Percentiles rank a stretch among this genome's conserved stretches.
These are phyloP conservation scores for Aptenodytes patagonicus DNA, from an alignment of 2,113 vertebrate genomes.

Conservation along the genomic window DNA sequence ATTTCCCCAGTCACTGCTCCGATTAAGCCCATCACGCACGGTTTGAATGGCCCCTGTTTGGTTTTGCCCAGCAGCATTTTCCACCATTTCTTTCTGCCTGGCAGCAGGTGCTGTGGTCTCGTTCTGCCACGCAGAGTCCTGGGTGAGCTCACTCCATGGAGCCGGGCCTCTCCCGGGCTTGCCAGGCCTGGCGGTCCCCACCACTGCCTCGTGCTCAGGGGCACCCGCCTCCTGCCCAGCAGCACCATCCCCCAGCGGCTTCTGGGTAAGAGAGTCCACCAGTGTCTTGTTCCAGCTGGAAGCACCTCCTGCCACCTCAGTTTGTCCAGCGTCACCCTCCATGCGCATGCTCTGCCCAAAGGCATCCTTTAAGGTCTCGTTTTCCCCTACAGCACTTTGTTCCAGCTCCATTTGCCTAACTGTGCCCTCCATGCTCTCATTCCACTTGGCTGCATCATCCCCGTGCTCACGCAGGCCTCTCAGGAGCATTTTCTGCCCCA, in stretches of 20 bases:
- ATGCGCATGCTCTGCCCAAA: fast-evolving
- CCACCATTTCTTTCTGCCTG: fast-evolving
- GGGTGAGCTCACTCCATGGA: fast-evolving
- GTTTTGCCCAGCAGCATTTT: not conserved
- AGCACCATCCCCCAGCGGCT: not conserved
- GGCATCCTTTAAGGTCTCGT: not conserved
- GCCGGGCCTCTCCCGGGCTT: fast-evolving
- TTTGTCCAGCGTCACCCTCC: fast-evolving
- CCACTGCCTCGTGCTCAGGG: not conserved
- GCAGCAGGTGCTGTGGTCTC: not conserved
- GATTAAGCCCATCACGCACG: fast-evolving
- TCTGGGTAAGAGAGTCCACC: not conserved
- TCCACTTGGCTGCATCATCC: not conserved
- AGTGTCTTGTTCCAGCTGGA: not conserved
- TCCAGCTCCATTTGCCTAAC: not conserved
- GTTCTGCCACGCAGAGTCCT: not conserved
- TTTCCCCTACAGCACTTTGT: not conserved
- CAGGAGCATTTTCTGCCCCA: fast-evolving
- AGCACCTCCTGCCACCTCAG: not conserved
- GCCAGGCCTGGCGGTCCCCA: fast-evolving
- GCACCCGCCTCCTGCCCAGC: fast-evolving
- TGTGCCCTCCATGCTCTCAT: not conserved
- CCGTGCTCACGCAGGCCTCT: fast-evolving
- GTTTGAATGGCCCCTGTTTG: fast-evolving
- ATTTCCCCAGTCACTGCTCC: not conserved